These are phyloP conservation scores for Drosophila tanythrix DNA, from an alignment of 2,888 invertebrate species.

Conservation along the genomic window DNA sequence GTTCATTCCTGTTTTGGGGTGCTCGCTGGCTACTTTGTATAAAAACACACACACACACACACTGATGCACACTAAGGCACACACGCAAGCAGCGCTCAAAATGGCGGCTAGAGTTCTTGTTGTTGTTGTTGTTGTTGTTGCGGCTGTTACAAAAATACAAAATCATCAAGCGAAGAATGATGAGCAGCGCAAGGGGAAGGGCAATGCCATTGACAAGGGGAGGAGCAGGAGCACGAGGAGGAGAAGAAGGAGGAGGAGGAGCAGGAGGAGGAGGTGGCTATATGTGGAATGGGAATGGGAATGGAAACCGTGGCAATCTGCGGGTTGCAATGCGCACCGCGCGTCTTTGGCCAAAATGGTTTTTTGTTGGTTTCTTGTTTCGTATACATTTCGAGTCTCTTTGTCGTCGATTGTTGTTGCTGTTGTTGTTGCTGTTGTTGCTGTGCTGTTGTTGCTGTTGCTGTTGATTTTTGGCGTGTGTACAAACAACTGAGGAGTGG, in stretches of 20 bases:
- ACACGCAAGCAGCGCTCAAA: slow-evolving; percentile 28
- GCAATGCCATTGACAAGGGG: background rate
- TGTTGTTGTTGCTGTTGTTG: slow-evolving; percentile 12
- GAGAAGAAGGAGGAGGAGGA: background rate
- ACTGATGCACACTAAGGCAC: background rate
- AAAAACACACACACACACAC: slow-evolving; percentile 29
- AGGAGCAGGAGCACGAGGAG: slow-evolving; percentile 6
- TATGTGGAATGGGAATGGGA: slow-evolving; percentile 3
- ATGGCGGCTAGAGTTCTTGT: slow-evolving; percentile 45
- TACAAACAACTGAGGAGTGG: background rate
- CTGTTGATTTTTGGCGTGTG: slow-evolving; percentile 41
- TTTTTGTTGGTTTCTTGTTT: slow-evolving; percentile 35
- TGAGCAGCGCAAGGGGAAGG: slow-evolving; percentile 28
- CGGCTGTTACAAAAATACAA: slow-evolving; percentile 62
- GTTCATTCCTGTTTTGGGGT: slow-evolving; percentile 45
- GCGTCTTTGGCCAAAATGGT: slow-evolving; percentile 64
- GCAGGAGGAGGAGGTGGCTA: background rate
- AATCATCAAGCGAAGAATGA: slow-evolving; percentile 54
- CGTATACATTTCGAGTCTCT: slow-evolving; percentile 33
- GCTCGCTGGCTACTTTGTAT: slow-evolving; percentile 59
- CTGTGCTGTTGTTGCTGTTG: slow-evolving; percentile 16
- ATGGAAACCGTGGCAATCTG: slow-evolving; percentile 45
- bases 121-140: slow-evolving; percentile 27
- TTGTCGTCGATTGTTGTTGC: slow-evolving; percentile 18
- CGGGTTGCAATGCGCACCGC: slow-evolving; percentile 61